Evolutionary conservation across 2,888 invertebrate species (phyloP).

Genomic region (Toxonevra muliebris): DNA sequence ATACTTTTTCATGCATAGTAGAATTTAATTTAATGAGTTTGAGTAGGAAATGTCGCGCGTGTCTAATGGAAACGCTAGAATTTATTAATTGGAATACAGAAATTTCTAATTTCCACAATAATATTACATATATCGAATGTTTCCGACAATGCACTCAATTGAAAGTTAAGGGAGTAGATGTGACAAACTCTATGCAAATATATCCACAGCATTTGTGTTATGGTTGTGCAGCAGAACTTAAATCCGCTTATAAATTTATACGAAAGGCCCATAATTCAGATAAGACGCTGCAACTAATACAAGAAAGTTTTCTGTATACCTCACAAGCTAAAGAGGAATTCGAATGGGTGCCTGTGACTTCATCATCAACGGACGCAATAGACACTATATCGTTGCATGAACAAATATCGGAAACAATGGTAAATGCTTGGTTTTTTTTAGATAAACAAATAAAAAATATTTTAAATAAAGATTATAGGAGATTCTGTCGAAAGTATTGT

Average conservation of each 20-base stretch:
- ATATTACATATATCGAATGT: conserved; percentile 19
- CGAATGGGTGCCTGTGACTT: conserved; percentile 1
- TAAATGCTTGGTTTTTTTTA: not conserved
- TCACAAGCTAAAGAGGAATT: conserved; percentile 4
- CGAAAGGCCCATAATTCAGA: conserved; percentile 21
- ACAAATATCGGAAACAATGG: not conserved
- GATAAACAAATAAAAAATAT: not conserved
- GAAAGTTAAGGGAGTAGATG: conserved; percentile 10
- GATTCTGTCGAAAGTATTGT: not conserved
- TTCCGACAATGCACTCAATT: conserved; percentile 21
- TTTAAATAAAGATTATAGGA: not conserved
- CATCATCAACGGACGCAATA: not conserved
- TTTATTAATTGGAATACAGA: conserved; percentile 15
- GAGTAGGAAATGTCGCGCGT: not conserved
- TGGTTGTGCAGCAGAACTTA: conserved; percentile 11
- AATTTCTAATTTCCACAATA: not conserved
- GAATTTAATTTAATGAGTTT: no score
- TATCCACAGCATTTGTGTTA: conserved; percentile 10
- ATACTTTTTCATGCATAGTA: no score
- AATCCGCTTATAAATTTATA: conserved; percentile 13
- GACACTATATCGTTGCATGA: not conserved
- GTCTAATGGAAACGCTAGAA: not conserved
- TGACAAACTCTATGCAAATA: conserved; percentile 1
- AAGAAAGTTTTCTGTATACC: not conserved
- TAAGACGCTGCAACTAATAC: not conserved